Evolutionary conservation across 2,888 invertebrate species (phyloP).

Genomic region (Gisinianus flammeolus): DNA sequence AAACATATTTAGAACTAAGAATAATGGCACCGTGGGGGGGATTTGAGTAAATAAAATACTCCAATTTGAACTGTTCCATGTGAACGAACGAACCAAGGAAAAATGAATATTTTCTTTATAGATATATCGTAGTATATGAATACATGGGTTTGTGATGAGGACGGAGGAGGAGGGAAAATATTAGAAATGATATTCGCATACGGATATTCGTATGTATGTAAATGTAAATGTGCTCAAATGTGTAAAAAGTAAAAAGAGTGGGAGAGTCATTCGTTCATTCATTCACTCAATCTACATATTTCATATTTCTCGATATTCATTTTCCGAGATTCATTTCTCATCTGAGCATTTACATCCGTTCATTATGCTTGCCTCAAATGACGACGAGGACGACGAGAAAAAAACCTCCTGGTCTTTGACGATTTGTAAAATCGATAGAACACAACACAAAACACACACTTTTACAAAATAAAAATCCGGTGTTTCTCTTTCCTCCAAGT

Average conservation of each 20-base stretch:
- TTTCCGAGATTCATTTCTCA: conserved; percentile 4
- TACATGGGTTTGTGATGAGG: neutral
- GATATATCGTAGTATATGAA: neutral
- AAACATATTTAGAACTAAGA: too few species aligned
- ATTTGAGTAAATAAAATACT: too few species aligned
- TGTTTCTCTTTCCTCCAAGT: too few species aligned
- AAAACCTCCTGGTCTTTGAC: too few species aligned
- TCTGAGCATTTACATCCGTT: conserved; percentile 1
- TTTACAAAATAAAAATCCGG: too few species aligned
- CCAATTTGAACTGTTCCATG: too few species aligned
- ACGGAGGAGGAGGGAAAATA: neutral
- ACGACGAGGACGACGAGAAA: neutral
- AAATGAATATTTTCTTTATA: neutral
- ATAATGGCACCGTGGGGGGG: neutral
- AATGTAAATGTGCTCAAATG: neutral
- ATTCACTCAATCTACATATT: too few species aligned
- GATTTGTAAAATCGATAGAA: too few species aligned
- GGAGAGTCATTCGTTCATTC: neutral
- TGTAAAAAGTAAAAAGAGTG: too few species aligned
- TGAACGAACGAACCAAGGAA: too few species aligned
- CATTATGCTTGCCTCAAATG: neutral
- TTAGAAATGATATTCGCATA: neutral
- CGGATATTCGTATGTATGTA: neutral
- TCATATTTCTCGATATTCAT: too few species aligned
- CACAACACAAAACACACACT: too few species aligned